These are phyloP conservation scores for Eristalis tenax DNA, from an alignment of 2,888 invertebrate genomes.

Conservation along the genomic window DNA sequence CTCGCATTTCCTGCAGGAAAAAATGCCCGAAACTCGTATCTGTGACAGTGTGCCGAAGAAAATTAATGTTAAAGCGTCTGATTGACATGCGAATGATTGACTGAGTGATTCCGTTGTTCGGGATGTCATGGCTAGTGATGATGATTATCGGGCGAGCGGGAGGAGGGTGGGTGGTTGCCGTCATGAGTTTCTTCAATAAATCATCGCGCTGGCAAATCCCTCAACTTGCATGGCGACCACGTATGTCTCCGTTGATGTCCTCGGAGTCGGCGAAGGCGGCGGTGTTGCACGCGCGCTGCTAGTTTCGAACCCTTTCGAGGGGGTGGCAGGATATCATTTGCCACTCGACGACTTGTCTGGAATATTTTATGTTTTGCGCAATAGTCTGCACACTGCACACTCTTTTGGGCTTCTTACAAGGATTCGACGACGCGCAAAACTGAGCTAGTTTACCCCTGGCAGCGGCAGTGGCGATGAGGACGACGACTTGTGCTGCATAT, in stretches of 20 bases:
- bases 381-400: slow-evolving; percentile 28
- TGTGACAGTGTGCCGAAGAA: slow-evolving; percentile 42
- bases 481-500: slow-evolving; percentile 64
- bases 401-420: slow-evolving; percentile 6
- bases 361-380: slow-evolving; percentile 63
- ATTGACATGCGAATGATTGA: slow-evolving; percentile 70
- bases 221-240: slow-evolving; percentile 64
- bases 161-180: slow-evolving; percentile 40
- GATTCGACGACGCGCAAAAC: not conserved
- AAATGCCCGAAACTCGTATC: slow-evolving; percentile 19
- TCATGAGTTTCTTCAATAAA: slow-evolving; percentile 55
- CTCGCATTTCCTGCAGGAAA: slow-evolving; percentile 41
- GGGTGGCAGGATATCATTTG: slow-evolving; percentile 49
- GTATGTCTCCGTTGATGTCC: slow-evolving; percentile 48
- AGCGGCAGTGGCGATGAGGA: not conserved
- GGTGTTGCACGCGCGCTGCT: slow-evolving; percentile 49
- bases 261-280: slow-evolving; percentile 49
- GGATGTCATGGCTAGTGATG: not conserved
- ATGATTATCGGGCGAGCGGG: slow-evolving; percentile 1
- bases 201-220: slow-evolving; percentile 64
- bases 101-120: slow-evolving; percentile 38
- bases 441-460: not conserved
- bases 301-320: slow-evolving; percentile 44
- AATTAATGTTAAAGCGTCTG: slow-evolving; percentile 67
- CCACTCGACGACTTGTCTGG: slow-evolving; percentile 56